Percentiles rank a stretch among this genome's conserved stretches.
These are phyloP conservation scores for Zoanthus sociatus DNA, from an alignment of 92 coral and sea anemone species.

Conservation along the genomic window DNA sequence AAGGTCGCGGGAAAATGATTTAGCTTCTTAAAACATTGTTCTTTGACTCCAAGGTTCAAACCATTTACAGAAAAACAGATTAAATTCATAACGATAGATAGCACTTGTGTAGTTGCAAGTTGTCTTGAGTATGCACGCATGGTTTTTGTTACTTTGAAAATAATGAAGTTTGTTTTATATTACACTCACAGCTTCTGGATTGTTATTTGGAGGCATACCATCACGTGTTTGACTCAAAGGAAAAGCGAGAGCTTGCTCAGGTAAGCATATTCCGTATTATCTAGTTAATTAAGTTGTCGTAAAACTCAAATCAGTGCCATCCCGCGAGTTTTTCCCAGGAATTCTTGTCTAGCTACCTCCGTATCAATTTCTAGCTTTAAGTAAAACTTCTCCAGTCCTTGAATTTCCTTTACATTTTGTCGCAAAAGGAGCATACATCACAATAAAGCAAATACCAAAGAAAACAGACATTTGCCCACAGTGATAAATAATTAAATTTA, in stretches of 20 bases:
- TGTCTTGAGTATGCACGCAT: too few relatives aligned
- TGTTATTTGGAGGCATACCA: conserved; percentile 92
- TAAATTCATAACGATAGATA: too few relatives aligned
- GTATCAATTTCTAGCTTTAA: too few relatives aligned
- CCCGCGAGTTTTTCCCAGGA: too few relatives aligned
- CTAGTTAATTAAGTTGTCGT: too few relatives aligned
- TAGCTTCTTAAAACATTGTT: not conserved
- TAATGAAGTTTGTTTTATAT: too few relatives aligned
- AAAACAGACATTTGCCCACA: not conserved
- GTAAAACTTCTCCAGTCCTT: not conserved
- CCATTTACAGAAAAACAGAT: not conserved
- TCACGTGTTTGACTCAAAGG: conserved; percentile 90
- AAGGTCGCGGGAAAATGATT: not conserved
- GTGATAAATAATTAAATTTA: not conserved
- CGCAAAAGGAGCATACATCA: conserved; percentile 23
- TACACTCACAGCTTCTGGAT: conserved; percentile 74
- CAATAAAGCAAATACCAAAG: not conserved
- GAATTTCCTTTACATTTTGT: conserved; percentile 35
- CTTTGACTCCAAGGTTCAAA: not conserved
- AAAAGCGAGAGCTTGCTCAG: conserved; percentile 91
- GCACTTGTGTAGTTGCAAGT: too few relatives aligned
- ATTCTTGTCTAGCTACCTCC: too few relatives aligned
- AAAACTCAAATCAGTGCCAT: too few relatives aligned
- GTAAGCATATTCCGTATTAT: conserved; percentile 27
- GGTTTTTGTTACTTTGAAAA: too few relatives aligned